These are phyloP conservation scores for Pyralis farinalis DNA, from an alignment of 2,888 invertebrate species.

Conservation along the genomic window DNA sequence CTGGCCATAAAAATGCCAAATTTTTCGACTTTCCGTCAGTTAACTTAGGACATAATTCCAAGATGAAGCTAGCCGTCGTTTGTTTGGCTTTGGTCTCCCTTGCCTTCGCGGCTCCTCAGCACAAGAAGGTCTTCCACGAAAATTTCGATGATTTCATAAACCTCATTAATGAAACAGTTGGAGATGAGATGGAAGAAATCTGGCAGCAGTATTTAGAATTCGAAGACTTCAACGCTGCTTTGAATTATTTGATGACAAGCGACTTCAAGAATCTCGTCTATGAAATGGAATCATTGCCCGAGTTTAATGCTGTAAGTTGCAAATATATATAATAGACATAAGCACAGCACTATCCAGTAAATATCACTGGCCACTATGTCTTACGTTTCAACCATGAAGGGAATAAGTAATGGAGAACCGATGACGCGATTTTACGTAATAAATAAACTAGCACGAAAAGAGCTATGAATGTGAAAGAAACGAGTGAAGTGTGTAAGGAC, in stretches of 20 bases:
- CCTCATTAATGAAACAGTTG: slow-evolving; percentile 37
- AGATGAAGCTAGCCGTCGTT: slow-evolving; percentile 43
- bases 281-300: slow-evolving; percentile 58
- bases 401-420: no score
- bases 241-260: slow-evolving; percentile 40
- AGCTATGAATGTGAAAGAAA: no score
- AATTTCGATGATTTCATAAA: slow-evolving; percentile 53
- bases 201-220: slow-evolving; percentile 39
- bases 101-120: slow-evolving; percentile 44
- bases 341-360: no score
- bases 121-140: slow-evolving; percentile 56
- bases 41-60: slow-evolving; percentile 22
- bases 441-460: no score
- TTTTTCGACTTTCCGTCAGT: slow-evolving; percentile 16
- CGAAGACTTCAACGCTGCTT: slow-evolving; percentile 43
- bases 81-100: slow-evolving; percentile 38
- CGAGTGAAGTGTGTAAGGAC: no score
- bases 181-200: slow-evolving; percentile 30
- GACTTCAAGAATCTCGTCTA: slow-evolving; percentile 48
- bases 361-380: no score
- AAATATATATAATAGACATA: no score
- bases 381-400: no score
- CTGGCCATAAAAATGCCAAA: slow-evolving; percentile 28
- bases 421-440: no score
- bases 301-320: slow-evolving; percentile 58